A percentile compares a stretch with the other conserved stretches of the same genome.
Evolutionary conservation across 2,797 vertebrate species (phyloP).

Genomic region (Tolypeutes matacus): DNA sequence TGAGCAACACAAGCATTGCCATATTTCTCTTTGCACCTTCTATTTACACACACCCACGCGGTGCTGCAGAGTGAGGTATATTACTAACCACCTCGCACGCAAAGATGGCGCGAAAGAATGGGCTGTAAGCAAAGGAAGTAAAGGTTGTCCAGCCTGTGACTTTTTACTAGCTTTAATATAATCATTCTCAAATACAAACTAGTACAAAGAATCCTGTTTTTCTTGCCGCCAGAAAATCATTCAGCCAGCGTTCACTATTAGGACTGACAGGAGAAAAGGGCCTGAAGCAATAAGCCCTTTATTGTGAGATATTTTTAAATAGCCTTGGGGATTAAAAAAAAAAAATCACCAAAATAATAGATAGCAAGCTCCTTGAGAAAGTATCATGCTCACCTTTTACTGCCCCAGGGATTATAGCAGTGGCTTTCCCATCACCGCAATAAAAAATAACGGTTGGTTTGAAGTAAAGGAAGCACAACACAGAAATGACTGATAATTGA

Average conservation of each 20-base stretch:
- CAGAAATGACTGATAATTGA: background rate
- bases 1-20: background rate
- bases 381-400: background rate
- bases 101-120: background rate
- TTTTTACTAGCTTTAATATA: background rate
- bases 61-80: background rate
- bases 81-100: background rate
- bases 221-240: background rate
- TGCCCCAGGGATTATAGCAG: rapidly evolving
- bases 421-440: background rate
- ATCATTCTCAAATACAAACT: conserved; percentile 4
- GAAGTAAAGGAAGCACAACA: background rate
- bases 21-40: background rate
- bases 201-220: conserved; percentile 1
- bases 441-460: conserved; percentile 7
- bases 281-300: background rate
- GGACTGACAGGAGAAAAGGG: background rate
- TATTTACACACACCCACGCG: background rate
- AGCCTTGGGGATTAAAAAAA: background rate
- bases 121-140: too few species aligned
- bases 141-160: background rate
- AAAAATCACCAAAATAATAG: conserved; percentile 31
- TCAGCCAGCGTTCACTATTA: background rate
- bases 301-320: conserved; percentile 9
- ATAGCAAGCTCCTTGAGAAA: background rate